These are phyloP conservation scores for Drosophila nr. fundita DNA, from an alignment of 2,888 invertebrate species.

Conservation along the genomic window DNA sequence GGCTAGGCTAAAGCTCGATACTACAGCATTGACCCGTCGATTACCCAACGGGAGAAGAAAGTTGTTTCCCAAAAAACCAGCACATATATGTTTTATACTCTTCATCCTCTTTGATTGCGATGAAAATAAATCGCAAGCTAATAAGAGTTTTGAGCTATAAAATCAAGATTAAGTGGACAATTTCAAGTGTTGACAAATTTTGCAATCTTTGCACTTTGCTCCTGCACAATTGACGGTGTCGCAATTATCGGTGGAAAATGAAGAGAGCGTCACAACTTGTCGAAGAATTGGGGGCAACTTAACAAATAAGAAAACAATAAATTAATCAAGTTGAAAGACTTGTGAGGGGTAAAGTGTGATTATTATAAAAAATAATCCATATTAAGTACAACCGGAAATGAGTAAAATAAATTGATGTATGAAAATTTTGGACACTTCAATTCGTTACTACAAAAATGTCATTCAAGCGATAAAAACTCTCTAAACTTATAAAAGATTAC, in stretches of 20 bases:
- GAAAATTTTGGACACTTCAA: neutral
- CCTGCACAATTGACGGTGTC: neutral
- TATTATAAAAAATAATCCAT: neutral
- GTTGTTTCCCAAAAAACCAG: neutral
- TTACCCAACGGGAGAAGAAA: neutral
- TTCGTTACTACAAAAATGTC: neutral
- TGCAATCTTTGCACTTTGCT: neutral
- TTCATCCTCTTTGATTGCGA: neutral
- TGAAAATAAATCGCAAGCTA: neutral
- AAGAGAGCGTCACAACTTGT: no score
- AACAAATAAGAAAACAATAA: neutral
- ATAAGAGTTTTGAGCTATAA: neutral
- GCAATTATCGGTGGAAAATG: no score
- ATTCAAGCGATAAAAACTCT: neutral
- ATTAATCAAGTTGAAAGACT: neutral
- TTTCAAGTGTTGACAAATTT: slow-evolving; percentile 5
- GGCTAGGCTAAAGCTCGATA: neutral
- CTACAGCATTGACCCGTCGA: neutral
- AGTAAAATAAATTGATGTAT: neutral
- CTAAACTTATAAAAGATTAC: neutral
- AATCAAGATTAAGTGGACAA: slow-evolving; percentile 2
- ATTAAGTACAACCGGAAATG: neutral
- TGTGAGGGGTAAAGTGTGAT: no score
- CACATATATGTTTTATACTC: neutral
- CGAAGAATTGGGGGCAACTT: neutral